phyloP scores from a whole-genome alignment of 2,888 invertebrate genomes.

The Trachelus iudaicus region DNA sequence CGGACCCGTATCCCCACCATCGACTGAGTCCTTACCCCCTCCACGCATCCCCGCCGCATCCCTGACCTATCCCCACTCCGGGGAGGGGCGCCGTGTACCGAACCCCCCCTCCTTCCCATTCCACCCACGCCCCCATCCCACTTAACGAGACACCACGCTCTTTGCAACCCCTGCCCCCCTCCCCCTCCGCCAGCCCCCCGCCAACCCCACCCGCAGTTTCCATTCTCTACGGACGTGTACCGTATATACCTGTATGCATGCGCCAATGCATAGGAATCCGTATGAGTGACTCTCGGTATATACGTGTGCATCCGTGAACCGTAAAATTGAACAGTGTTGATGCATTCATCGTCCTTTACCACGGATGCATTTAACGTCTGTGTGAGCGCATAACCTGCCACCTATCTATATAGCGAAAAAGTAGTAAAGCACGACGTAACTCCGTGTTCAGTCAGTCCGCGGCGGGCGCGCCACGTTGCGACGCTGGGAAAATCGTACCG shows the following conservation, averaged over 20 bases:
- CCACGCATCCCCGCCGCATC: slow-evolving; percentile 35
- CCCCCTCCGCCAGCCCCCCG: too few relatives aligned
- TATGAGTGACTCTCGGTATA: background rate
- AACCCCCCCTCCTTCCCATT: slow-evolving; percentile 39
- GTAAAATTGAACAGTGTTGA: background rate
- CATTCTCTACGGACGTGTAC: slow-evolving; percentile 9
- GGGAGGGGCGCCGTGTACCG: slow-evolving; percentile 33
- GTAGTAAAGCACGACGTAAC: slow-evolving; percentile 21
- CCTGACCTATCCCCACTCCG: slow-evolving; percentile 52
- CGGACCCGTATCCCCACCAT: slow-evolving; percentile 46
- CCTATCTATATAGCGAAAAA: slow-evolving; percentile 11
- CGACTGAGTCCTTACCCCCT: slow-evolving; percentile 33
- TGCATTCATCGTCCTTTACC: background rate
- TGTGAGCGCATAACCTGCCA: background rate
- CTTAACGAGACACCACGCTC: slow-evolving; percentile 33
- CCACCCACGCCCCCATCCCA: slow-evolving; percentile 65
- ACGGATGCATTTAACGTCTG: background rate
- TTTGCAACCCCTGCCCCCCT: background rate
- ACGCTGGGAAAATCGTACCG: slow-evolving; percentile 5
- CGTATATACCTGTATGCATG: background rate
- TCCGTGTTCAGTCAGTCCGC: slow-evolving; percentile 1
- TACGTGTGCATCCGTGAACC: background rate
- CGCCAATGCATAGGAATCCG: background rate
- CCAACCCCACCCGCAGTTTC: background rate
- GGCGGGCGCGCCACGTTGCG: slow-evolving; percentile 1